Conservation (phyloP, 2,888 invertebrate genomes). For the Hypercompe scribonia region DNA sequence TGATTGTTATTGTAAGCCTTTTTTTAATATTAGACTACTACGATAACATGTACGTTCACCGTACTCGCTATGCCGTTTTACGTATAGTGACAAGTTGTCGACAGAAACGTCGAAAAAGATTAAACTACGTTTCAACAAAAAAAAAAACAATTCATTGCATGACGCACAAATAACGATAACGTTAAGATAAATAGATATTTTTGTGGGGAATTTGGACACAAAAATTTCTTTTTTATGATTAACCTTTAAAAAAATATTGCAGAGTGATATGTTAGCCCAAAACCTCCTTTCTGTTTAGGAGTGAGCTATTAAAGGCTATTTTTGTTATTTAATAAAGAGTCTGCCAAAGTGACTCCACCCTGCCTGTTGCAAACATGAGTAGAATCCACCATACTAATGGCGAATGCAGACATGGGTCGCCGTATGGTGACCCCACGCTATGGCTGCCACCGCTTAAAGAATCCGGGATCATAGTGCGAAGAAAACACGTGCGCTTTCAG, state of each 20-base stretch:
- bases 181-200: conserved; percentile 15
- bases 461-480: too few relatives aligned
- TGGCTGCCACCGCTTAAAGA: too few relatives aligned
- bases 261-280: too few relatives aligned
- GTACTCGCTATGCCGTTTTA: conserved; percentile 21
- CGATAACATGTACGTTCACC: conserved; percentile 26
- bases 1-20: neutral
- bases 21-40: neutral
- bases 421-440: too few relatives aligned
- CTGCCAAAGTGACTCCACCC: too few relatives aligned
- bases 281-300: too few relatives aligned
- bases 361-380: too few relatives aligned
- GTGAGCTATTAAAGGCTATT: too few relatives aligned
- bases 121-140: conserved; percentile 15
- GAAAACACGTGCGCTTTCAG: too few relatives aligned
- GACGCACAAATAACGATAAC: conserved; percentile 15
- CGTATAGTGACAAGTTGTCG: conserved; percentile 37
- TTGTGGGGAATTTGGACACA: neutral
- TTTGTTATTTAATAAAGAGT: too few relatives aligned
- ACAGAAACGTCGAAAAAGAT: conserved; percentile 47
- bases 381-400: too few relatives aligned
- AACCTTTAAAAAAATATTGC: neutral
- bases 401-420: too few relatives aligned
- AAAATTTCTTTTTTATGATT: neutral
- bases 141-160: conserved; percentile 28